Evolutionary conservation across 2,113 vertebrate species (phyloP).

Genomic region (Ascaphus truei): DNA sequence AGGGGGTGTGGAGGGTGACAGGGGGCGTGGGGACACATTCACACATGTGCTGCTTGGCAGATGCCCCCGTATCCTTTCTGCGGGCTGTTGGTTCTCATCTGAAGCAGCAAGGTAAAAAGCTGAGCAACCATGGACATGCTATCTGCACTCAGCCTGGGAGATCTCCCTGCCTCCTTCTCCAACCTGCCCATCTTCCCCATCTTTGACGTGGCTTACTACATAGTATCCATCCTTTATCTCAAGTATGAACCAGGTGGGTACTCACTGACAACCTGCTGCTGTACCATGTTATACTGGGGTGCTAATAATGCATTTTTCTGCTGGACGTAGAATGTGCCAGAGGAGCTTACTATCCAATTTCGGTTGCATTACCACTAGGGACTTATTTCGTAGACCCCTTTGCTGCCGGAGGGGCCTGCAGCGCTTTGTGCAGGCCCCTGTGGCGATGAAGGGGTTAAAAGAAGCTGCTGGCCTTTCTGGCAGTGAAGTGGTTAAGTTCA

Average conservation of each 20-base stretch:
- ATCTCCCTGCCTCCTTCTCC: slow-evolving; percentile 82
- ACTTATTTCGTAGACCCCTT: background rate
- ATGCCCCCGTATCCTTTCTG: background rate
- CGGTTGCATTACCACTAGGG: too few relatives aligned
- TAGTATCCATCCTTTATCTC: slow-evolving; percentile 94
- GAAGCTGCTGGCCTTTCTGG: background rate
- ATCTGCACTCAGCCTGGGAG: slow-evolving; percentile 77
- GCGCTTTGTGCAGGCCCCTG: background rate
- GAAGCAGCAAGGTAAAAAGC: background rate
- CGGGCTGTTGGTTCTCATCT: slow-evolving; percentile 2
- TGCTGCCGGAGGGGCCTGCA: background rate
- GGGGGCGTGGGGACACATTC: background rate
- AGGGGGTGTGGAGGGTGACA: background rate
- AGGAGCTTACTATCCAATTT: background rate
- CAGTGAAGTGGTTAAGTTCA: background rate
- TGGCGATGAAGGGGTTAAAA: background rate
- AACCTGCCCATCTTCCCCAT: slow-evolving; percentile 89
- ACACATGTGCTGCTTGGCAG: background rate
- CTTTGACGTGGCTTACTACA: slow-evolving; percentile 93
- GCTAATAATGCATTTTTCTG: too few relatives aligned
- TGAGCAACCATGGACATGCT: slow-evolving; percentile 75
- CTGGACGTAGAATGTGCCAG: too few relatives aligned
- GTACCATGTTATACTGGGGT: too few relatives aligned
- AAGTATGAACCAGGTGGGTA: slow-evolving; percentile 92
- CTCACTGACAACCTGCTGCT: background rate